Evolutionary conservation across 2,888 invertebrate species (phyloP).

Genomic region (Cyrtodaria siliqua): DNA sequence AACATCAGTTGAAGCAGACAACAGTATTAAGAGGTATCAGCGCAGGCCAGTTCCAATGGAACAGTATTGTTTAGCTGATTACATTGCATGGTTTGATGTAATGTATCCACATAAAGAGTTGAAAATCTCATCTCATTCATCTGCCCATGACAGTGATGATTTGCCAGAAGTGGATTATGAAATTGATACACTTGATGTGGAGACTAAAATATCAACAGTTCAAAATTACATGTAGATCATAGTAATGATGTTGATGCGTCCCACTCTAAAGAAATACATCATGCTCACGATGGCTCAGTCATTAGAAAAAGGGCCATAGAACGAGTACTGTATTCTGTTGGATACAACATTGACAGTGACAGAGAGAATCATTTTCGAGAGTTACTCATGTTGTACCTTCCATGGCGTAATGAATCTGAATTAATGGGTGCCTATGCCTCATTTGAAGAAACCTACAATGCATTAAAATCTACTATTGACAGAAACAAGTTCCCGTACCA

Average conservation of each 20-base stretch:
- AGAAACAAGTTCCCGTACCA: neutral
- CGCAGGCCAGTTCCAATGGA: too few species aligned
- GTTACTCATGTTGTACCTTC: slow-evolving; percentile 68
- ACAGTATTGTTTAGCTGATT: slow-evolving; percentile 40
- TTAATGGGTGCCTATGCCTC: slow-evolving; percentile 30
- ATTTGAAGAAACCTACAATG: slow-evolving; percentile 33
- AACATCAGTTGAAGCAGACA: slow-evolving; percentile 38
- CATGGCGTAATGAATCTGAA: slow-evolving; percentile 73
- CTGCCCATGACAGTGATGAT: neutral
- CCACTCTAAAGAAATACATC: neutral
- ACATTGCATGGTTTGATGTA: slow-evolving; percentile 5
- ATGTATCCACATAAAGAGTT: neutral
- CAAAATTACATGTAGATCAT: too few species aligned
- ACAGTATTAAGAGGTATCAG: slow-evolving; percentile 8
- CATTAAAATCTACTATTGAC: neutral
- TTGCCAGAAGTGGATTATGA: neutral
- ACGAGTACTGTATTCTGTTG: neutral
- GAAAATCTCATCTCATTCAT: neutral
- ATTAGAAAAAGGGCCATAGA: neutral
- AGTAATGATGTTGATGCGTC: neutral
- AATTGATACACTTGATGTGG: neutral
- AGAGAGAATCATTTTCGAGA: slow-evolving; percentile 48
- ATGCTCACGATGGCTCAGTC: neutral
- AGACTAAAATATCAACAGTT: neutral
- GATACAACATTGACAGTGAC: slow-evolving; percentile 53